Percentiles rank a stretch among this genome's conserved stretches.
Evolutionary conservation across 2,888 invertebrate species (phyloP).

Genomic region (Dichetophora obliterata): DNA sequence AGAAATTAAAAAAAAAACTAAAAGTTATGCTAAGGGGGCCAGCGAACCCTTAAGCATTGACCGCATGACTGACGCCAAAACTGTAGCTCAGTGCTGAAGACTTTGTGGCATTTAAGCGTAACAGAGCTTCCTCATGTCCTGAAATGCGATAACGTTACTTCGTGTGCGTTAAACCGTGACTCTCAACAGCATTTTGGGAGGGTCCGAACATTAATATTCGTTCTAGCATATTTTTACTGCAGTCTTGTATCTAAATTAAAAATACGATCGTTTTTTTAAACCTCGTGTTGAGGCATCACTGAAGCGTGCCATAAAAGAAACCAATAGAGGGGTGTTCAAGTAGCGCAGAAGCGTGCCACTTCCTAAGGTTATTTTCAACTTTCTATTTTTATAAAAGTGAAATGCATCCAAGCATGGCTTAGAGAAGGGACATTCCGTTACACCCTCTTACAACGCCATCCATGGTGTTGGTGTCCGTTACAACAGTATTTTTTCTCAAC

Average conservation of each 20-base stretch:
- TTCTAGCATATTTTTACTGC: background rate
- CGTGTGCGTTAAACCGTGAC: background rate
- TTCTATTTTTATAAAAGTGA: background rate
- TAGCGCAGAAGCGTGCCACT: background rate
- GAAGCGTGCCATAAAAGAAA: slow-evolving; percentile 16
- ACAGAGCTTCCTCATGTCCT: background rate
- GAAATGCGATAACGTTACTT: slow-evolving; percentile 21
- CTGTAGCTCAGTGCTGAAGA: no score
- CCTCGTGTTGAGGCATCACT: background rate
- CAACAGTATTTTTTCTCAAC: slow-evolving; percentile 11
- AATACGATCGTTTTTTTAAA: background rate
- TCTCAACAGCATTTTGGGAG: background rate
- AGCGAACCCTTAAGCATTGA: background rate
- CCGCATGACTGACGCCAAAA: background rate
- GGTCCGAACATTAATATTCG: background rate
- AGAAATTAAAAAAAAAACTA: background rate
- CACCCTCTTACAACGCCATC: no score
- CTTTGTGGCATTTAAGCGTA: background rate
- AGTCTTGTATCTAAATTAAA: background rate
- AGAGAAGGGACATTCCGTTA: no score
- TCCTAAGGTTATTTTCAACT: background rate
- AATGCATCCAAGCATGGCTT: background rate
- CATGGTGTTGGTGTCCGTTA: slow-evolving; percentile 5
- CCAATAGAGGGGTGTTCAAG: background rate
- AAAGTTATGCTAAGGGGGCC: background rate